Conservation (phyloP, 2,797 vertebrate species). For the Scomberomorus guttatus region DNA sequence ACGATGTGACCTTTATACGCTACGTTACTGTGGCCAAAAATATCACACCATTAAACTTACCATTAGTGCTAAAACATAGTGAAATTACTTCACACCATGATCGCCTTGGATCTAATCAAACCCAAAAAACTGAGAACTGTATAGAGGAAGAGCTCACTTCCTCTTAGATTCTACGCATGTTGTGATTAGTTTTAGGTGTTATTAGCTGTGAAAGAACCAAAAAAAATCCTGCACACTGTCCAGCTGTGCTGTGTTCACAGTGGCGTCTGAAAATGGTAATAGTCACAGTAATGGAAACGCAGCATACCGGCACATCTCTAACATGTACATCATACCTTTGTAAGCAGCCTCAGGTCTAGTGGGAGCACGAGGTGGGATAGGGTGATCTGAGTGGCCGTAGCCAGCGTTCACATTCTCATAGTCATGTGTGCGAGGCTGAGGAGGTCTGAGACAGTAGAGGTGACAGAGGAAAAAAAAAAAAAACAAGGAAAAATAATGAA, state of each 20-base stretch:
- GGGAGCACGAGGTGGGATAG: conserved; percentile 71
- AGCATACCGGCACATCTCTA: not conserved
- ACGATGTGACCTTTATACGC: too few species aligned
- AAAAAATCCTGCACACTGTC: not conserved
- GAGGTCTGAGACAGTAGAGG: conserved; percentile 71
- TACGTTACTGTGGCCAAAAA: too few species aligned
- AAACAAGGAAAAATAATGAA: not conserved
- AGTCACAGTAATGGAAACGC: too few species aligned
- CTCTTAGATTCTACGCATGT: not conserved
- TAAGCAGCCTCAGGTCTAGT: conserved; percentile 83
- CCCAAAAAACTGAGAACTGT: not conserved
- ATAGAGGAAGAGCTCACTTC: too few species aligned
- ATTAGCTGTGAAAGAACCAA: not conserved
- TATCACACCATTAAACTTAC: too few species aligned
- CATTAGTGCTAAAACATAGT: not conserved
- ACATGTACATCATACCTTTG: conserved; percentile 80
- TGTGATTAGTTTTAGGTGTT: not conserved
- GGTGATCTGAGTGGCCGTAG: conserved; percentile 78
- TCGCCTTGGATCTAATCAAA: not conserved
- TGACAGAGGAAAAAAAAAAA: not conserved
- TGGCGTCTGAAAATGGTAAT: not conserved
- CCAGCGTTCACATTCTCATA: conserved; percentile 85
- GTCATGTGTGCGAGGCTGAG: conserved; percentile 80
- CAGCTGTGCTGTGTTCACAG: not conserved
- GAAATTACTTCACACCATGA: not conserved